Evolutionary conservation across 1,140 invertebrate genomes (phyloP).

Genomic region (Calephelis nemesis): DNA sequence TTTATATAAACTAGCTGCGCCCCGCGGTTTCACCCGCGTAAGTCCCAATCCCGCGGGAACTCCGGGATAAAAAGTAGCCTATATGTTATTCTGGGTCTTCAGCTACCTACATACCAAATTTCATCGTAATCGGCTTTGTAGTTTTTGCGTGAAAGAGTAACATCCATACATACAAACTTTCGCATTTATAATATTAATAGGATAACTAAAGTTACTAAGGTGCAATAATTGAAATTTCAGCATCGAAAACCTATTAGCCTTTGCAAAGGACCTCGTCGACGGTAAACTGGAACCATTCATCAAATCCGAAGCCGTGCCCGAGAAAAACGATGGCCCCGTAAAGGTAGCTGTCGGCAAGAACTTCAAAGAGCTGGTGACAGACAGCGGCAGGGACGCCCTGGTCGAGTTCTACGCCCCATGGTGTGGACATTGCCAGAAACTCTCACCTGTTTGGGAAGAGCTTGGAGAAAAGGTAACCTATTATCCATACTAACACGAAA

Average conservation of each 20-base stretch:
- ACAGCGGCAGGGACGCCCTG: slow-evolving; percentile 95
- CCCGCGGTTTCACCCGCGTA: no score
- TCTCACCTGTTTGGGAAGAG: slow-evolving; percentile 96
- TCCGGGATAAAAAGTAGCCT: no score
- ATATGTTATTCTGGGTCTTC: no score
- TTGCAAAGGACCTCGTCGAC: slow-evolving; percentile 91
- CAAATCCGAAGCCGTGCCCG: slow-evolving; percentile 97
- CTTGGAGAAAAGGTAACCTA: slow-evolving; percentile 89
- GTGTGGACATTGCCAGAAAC: slow-evolving; percentile 99
- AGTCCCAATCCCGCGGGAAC: no score
- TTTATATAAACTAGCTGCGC: no score
- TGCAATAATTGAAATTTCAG: slow-evolving; percentile 62
- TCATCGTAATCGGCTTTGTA: no score
- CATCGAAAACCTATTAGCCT: slow-evolving; percentile 92
- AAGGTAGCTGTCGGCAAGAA: slow-evolving; percentile 97
- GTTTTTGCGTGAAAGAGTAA: no score
- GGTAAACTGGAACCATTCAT: slow-evolving; percentile 94
- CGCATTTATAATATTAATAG: no score
- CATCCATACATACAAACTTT: no score
- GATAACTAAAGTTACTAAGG: no score
- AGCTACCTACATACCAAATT: no score
- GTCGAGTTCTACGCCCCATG: slow-evolving; percentile 99
- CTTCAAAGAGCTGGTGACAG: slow-evolving; percentile 96
- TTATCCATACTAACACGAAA: no score
- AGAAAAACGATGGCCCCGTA: slow-evolving; percentile 90